phyloP scores from a whole-genome alignment of 2,797 vertebrate species.

The Dendrocincla fuliginosa region DNA sequence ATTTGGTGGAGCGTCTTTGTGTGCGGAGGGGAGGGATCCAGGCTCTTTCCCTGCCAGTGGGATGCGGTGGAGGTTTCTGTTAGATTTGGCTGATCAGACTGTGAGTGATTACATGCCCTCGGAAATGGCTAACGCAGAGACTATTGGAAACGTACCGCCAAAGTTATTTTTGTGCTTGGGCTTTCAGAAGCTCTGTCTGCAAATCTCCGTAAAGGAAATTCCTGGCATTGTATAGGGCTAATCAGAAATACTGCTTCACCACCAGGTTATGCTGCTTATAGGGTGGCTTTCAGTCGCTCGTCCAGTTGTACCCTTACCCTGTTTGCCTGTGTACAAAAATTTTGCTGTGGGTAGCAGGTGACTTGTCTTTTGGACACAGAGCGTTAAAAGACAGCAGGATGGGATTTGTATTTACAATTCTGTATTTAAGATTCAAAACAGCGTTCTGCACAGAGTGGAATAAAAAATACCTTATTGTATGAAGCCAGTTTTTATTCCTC shows the following conservation, averaged over 20 bases:
- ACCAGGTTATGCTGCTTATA: background rate
- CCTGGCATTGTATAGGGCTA: conserved; percentile 47
- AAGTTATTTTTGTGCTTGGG: conserved; percentile 44
- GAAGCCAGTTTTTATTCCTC: background rate
- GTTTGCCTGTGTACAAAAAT: background rate
- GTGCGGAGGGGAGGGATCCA: background rate
- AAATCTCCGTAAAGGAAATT: conserved; percentile 49
- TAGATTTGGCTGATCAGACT: background rate
- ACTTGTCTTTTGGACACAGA: background rate
- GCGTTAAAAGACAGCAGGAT: background rate
- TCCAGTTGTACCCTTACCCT: background rate
- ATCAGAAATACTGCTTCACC: conserved; percentile 26
- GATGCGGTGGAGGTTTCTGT: conserved; percentile 20
- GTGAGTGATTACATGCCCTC: conserved; percentile 13
- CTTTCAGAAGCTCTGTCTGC: conserved; percentile 24
- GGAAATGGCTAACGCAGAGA: background rate
- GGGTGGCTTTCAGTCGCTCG: background rate
- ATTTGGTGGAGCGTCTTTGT: background rate
- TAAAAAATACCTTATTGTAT: background rate
- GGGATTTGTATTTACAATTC: background rate
- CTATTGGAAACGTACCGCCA: conserved; percentile 16
- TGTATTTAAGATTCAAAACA: background rate
- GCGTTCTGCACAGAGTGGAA: rapidly evolving
- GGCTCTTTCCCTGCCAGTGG: background rate
- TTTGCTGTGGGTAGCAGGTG: background rate